Evolutionary conservation across 2,888 invertebrate species (phyloP).

Genomic region (Dolichopus griseipennis): DNA sequence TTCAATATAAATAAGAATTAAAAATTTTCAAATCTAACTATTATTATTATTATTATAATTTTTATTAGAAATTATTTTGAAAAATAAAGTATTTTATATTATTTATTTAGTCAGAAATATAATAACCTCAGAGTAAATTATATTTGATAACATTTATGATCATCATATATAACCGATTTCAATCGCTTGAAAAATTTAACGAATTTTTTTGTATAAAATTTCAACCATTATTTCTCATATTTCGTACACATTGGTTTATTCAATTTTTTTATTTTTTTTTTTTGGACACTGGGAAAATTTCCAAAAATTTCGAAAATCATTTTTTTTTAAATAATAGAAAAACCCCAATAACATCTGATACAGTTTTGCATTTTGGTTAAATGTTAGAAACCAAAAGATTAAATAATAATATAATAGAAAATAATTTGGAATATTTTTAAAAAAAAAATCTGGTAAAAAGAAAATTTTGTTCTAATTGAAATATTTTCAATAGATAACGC

Average conservation of each 20-base stretch:
- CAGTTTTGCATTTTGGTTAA: background rate
- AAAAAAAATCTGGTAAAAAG: background rate
- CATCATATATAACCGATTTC: background rate
- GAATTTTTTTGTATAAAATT: background rate
- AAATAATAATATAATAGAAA: background rate
- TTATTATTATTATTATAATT: background rate
- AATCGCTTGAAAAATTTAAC: background rate
- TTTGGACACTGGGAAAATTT: background rate
- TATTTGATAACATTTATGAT: background rate
- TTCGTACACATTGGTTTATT: background rate
- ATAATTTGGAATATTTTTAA: background rate
- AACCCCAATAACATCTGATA: background rate
- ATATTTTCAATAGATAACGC: background rate
- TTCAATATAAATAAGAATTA: background rate
- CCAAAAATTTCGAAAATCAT: background rate
- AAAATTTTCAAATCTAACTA: background rate
- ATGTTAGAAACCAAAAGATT: background rate
- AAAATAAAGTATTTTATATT: background rate
- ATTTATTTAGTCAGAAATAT: background rate
- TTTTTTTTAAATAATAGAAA: background rate
- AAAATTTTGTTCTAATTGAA: background rate
- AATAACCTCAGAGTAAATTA: background rate
- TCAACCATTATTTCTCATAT: background rate
- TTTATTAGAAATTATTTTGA: background rate
- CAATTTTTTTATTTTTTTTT: background rate